Evolutionary conservation across 2,888 invertebrate species (phyloP).

Genomic region (Sminthurides aquaticus): DNA sequence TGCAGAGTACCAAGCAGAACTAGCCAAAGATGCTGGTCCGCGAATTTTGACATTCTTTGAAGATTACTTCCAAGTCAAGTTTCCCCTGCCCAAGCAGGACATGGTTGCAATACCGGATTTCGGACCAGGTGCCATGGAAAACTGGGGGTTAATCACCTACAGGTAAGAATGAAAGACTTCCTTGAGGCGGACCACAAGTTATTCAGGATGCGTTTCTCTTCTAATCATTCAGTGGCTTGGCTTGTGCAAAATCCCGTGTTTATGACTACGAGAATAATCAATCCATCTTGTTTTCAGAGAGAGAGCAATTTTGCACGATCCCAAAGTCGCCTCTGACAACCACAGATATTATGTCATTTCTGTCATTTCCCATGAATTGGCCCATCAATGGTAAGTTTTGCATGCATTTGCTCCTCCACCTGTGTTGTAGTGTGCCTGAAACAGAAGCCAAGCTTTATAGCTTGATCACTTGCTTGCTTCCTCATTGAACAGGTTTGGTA

Average conservation of each 20-base stretch:
- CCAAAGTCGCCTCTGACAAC: constrained; percentile 44
- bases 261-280: background rate
- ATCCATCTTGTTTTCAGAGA: constrained; percentile 46
- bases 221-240: no score
- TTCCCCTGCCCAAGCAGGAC: constrained; percentile 74
- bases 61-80: constrained; percentile 62
- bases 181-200: background rate
- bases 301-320: constrained; percentile 49
- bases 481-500: constrained; percentile 31
- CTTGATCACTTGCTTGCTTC: background rate
- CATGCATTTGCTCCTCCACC: background rate
- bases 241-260: no score
- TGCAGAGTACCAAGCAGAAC: constrained; percentile 66
- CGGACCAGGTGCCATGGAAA: constrained; percentile 54
- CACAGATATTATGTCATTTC: constrained; percentile 48
- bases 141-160: constrained; percentile 70
- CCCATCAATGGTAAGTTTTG: constrained; percentile 48
- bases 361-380: constrained; percentile 44
- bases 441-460: background rate
- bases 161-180: constrained; percentile 47
- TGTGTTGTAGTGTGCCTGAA: background rate
- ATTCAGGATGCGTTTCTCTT: no score
- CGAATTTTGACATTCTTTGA: constrained; percentile 66
- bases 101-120: constrained; percentile 91
- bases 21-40: constrained; percentile 67